Conservation (phyloP, 2,113 vertebrate species). For the Hassar affinis region DNA sequence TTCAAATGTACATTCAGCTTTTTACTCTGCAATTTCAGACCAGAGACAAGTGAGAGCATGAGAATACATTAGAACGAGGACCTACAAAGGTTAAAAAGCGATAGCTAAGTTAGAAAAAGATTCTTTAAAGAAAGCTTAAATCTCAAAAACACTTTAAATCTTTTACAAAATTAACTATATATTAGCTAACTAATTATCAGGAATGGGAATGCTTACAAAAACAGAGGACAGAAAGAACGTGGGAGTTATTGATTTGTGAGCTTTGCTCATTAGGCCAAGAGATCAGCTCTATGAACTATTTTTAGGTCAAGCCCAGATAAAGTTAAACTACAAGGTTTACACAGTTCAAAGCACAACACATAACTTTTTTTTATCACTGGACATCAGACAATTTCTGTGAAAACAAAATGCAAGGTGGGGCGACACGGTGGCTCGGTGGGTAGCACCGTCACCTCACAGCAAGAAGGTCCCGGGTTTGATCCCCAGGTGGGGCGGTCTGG, state of each 20-base stretch:
- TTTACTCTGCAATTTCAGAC: neutral
- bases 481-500: too few relatives aligned
- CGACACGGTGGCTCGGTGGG: too few relatives aligned
- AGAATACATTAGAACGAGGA: neutral
- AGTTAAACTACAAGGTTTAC: neutral
- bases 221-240: neutral
- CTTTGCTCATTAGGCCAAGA: slow-evolving; percentile 22
- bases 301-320: neutral
- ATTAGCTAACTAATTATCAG: neutral
- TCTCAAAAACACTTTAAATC: neutral
- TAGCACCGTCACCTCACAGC: too few relatives aligned
- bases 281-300: neutral
- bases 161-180: neutral
- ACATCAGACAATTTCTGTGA: neutral
- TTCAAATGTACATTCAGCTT: neutral
- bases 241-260: slow-evolving; percentile 13
- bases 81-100: neutral
- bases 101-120: neutral
- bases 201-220: slow-evolving; percentile 4
- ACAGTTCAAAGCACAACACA: neutral
- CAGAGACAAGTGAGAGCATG: neutral
- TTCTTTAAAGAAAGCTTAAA: neutral
- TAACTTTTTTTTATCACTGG: neutral
- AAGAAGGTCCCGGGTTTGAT: too few relatives aligned
- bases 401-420: too few relatives aligned